phyloP scores from a whole-genome alignment of 2,113 vertebrate genomes.

The Eupsittula cactorum region DNA sequence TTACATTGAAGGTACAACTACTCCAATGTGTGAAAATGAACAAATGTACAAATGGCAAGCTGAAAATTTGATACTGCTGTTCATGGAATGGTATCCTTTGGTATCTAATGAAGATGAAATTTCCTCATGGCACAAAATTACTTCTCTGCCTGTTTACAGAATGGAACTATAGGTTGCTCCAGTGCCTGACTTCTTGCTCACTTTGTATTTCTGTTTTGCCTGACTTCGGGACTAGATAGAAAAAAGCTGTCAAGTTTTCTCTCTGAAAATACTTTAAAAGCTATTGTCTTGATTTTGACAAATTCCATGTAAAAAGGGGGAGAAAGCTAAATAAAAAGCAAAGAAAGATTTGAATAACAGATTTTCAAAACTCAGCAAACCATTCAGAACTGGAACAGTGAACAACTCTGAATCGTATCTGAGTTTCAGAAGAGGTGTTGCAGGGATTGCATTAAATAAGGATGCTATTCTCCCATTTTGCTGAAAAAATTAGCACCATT shows the following conservation, averaged over 20 bases:
- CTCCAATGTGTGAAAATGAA: not conserved
- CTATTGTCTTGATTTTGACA: not conserved
- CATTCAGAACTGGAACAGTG: not conserved
- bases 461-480: not conserved
- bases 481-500: not conserved
- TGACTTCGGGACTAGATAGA: not conserved
- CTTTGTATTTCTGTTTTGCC: not conserved
- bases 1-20: not conserved
- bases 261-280: not conserved
- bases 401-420: not conserved
- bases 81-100: not conserved
- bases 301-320: not conserved
- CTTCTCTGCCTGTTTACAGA: not conserved
- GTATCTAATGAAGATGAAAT: not conserved
- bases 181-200: not conserved
- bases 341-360: not conserved
- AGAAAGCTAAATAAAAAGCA: not conserved
- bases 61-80: not conserved
- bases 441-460: slow-evolving; percentile 8
- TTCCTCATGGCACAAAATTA: not conserved
- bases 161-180: not conserved
- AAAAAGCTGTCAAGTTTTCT: not conserved
- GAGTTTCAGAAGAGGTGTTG: slow-evolving; percentile 20
- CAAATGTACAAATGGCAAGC: not conserved
- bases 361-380: not conserved